Percentiles rank a stretch among this genome's conserved stretches.
Conservation (phyloP, 2,113 vertebrate genomes). For the Galeopterus variegatus region DNA sequence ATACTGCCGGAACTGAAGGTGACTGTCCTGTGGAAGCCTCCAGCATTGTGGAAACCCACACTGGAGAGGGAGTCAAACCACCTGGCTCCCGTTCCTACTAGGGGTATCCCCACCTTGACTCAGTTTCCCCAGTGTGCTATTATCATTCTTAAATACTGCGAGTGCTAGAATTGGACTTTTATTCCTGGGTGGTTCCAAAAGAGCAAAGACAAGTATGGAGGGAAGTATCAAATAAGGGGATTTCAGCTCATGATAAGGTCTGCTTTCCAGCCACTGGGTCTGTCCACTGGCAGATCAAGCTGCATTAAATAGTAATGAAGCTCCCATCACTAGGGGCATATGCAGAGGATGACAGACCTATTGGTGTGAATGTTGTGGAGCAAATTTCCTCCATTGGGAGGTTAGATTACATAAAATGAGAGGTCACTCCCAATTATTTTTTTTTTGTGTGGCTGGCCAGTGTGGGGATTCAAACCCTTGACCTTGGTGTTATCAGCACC, state of each 20-base stretch:
- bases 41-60: not conserved
- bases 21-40: not conserved
- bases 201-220: not conserved
- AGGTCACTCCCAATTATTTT: not conserved
- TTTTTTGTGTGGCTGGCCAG: no score
- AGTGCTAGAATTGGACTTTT: not conserved
- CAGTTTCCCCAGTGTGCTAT: not conserved
- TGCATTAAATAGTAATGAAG: not conserved
- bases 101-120: not conserved
- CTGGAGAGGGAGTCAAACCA: not conserved
- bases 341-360: not conserved
- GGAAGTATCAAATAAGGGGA: not conserved
- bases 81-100: not conserved
- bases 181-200: not conserved
- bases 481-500: no score
- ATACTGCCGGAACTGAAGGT: not conserved
- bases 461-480: no score
- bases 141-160: not conserved
- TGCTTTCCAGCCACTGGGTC: not conserved
- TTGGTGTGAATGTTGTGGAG: not conserved
- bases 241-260: not conserved
- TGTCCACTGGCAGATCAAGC: not conserved
- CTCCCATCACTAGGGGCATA: not conserved
- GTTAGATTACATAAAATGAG: conserved; percentile 24
- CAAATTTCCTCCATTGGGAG: not conserved